Evolutionary conservation across 2,888 invertebrate species (phyloP).

Genomic region (Palloptera scutellata): DNA sequence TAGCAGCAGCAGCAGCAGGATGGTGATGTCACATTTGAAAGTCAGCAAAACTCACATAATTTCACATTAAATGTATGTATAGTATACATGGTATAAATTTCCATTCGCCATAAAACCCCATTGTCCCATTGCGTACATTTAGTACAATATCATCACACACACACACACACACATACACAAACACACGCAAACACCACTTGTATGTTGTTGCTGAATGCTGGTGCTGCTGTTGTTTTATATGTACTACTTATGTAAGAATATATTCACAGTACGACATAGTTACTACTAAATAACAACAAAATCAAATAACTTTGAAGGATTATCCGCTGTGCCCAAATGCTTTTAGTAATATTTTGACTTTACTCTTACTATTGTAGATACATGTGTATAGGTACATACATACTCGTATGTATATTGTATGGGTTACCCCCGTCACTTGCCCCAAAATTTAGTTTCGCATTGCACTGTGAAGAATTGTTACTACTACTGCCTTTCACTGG

Average conservation of each 20-base stretch:
- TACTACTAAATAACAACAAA: conserved; percentile 6
- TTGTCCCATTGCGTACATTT: conserved; percentile 3
- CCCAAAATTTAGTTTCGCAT: neutral
- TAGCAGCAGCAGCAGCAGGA: too few species aligned
- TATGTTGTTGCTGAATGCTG: conserved; percentile 10
- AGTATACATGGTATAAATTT: too few species aligned
- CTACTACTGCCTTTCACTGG: neutral
- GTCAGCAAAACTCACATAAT: too few species aligned
- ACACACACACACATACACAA: conserved; percentile 5
- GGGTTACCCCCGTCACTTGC: neutral
- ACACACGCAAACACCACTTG: conserved; percentile 3
- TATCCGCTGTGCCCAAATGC: conserved; percentile 44
- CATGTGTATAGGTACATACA: neutral
- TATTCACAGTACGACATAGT: too few species aligned
- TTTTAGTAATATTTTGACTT: conserved; percentile 5
- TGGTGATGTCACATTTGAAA: too few species aligned
- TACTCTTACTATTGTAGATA: neutral
- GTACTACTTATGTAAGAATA: too few species aligned
- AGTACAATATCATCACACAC: conserved; percentile 3
- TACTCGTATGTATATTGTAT: too few species aligned
- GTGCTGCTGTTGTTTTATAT: neutral
- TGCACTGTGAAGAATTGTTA: neutral
- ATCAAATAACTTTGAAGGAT: conserved; percentile 50
- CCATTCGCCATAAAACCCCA: conserved; percentile 9
- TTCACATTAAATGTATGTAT: too few species aligned